Conservation (phyloP, 2,888 invertebrate species). For the Rhamphomyia laevipes region DNA sequence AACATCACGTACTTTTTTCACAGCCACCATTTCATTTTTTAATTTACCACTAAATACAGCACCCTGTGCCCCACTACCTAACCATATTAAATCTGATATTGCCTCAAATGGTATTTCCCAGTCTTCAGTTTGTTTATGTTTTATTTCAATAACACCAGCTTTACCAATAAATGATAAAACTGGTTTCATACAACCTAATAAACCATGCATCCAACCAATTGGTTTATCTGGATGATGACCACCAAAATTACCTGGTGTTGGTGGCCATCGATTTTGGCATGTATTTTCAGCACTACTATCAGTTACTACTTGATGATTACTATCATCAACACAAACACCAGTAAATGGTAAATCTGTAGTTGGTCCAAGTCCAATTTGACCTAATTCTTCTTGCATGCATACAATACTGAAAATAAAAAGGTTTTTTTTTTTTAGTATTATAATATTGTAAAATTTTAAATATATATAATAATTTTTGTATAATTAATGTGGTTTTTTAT, state of each 20-base stretch:
- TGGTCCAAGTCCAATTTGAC: slow-evolving; percentile 37
- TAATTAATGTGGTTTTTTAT: no score
- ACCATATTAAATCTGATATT: slow-evolving; percentile 75
- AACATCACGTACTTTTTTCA: slow-evolving; percentile 88
- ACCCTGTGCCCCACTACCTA: slow-evolving; percentile 94
- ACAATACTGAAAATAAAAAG: slow-evolving; percentile 43
- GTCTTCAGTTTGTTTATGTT: slow-evolving; percentile 50
- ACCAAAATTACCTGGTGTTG: slow-evolving; percentile 24
- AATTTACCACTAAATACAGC: slow-evolving; percentile 84
- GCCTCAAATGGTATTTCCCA: slow-evolving; percentile 94
- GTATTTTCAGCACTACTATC: slow-evolving; percentile 37
- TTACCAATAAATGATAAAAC: slow-evolving; percentile 80
- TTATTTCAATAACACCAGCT: slow-evolving; percentile 56
- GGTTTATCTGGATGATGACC: slow-evolving; percentile 39
- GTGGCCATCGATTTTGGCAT: slow-evolving; percentile 39
- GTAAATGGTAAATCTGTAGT: slow-evolving; percentile 31
- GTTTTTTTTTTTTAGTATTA: no score
- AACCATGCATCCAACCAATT: slow-evolving; percentile 64
- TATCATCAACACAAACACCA: slow-evolving; percentile 17
- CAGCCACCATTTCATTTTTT: slow-evolving; percentile 77
- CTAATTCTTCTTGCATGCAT: slow-evolving; percentile 52
- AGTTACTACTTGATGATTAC: slow-evolving; percentile 26
- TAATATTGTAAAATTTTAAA: no score
- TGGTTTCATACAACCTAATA: slow-evolving; percentile 79
- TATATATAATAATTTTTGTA: no score